Percentiles rank a stretch among this genome's conserved stretches.
phyloP scores from a whole-genome alignment of 2,113 vertebrate genomes.

The Etheostoma spectabile region DNA sequence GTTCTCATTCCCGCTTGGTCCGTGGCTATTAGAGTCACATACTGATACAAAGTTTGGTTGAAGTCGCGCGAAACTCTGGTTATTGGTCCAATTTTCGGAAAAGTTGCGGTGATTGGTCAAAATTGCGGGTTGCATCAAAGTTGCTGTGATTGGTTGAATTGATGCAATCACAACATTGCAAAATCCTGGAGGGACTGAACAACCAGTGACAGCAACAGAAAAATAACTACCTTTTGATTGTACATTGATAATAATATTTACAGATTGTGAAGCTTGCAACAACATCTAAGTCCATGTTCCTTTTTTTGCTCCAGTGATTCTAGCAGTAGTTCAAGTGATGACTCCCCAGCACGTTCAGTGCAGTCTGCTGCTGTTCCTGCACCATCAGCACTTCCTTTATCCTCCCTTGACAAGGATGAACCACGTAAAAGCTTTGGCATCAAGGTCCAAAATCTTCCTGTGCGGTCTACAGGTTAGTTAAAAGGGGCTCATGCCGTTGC shows the following conservation, averaged over 20 bases:
- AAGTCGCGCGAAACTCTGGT: too few species aligned
- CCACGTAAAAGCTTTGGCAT: conserved; percentile 99
- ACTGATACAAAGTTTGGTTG: too few species aligned
- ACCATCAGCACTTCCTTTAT: conserved; percentile 91
- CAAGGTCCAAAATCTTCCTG: conserved; percentile 99
- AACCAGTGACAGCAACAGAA: not conserved
- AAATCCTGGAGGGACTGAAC: too few species aligned
- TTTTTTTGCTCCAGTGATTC: conserved; percentile 88
- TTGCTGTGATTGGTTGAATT: too few species aligned
- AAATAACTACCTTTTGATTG: not conserved
- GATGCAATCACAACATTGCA: too few species aligned
- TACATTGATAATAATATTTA: not conserved
- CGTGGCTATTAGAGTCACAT: too few species aligned
- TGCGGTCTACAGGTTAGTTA: conserved; percentile 94
- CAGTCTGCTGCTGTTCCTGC: conserved; percentile 96
- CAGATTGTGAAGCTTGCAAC: not conserved
- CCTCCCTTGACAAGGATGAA: conserved; percentile 96
- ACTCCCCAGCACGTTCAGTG: conserved; percentile 95
- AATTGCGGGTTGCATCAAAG: too few species aligned
- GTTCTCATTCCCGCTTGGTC: too few species aligned
- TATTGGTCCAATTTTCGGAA: too few species aligned
- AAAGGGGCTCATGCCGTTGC: not conserved
- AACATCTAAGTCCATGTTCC: conserved; percentile 29
- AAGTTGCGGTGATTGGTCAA: too few species aligned
- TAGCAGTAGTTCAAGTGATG: conserved; percentile 97